These are phyloP conservation scores for Catalaphyllia jardinei DNA, from an alignment of 64 coral and sea anemone species.

Conservation along the genomic window DNA sequence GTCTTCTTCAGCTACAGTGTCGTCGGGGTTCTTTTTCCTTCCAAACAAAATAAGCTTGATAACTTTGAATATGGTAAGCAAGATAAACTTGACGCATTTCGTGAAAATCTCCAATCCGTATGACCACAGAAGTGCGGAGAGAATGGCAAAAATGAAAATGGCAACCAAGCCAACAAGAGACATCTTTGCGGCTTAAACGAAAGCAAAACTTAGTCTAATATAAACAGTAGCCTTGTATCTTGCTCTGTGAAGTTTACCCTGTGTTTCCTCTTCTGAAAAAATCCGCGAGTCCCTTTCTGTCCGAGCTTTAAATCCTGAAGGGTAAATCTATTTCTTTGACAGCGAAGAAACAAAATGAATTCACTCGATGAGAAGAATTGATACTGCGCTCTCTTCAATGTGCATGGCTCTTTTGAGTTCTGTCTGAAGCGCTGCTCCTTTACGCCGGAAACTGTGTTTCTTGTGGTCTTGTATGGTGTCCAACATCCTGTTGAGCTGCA, in stretches of 20 bases:
- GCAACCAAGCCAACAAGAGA: conserved; percentile 12
- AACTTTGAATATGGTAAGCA: conserved; percentile 11
- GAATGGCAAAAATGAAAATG: conserved; percentile 6
- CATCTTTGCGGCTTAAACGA: not conserved
- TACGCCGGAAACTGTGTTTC: not conserved
- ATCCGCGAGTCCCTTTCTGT: too few relatives aligned
- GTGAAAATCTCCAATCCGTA: conserved; percentile 34
- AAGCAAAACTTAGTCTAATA: not conserved
- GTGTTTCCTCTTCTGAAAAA: too few relatives aligned
- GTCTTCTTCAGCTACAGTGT: not conserved
- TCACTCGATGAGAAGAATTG: conserved; percentile 35
- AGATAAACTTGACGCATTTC: conserved; percentile 17
- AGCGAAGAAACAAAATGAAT: not conserved
- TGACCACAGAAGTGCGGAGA: conserved; percentile 18
- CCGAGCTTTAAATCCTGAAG: not conserved
- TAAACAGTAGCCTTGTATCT: not conserved
- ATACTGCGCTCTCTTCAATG: not conserved
- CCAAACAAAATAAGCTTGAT: conserved; percentile 36
- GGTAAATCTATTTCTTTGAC: not conserved
- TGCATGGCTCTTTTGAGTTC: not conserved
- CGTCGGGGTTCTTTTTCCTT: not conserved
- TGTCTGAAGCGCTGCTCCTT: not conserved
- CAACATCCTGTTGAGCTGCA: not conserved
- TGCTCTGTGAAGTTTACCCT: too few relatives aligned
- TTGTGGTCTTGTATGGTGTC: not conserved